Evolutionary conservation across 2,888 invertebrate species (phyloP).

Genomic region (Agonopterix heracliana): DNA sequence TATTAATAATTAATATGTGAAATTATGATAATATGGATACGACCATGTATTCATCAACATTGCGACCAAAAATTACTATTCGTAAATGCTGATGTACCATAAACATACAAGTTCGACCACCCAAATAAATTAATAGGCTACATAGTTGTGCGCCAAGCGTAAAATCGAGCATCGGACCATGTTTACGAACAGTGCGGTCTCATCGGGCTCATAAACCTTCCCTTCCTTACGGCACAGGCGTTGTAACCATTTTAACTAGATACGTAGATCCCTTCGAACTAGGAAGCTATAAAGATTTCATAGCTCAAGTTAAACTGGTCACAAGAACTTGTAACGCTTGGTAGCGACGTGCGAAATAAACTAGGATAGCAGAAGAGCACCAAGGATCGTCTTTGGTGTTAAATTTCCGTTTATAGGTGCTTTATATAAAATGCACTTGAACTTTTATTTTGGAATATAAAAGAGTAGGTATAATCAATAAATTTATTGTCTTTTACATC

Average conservation of each 20-base stretch:
- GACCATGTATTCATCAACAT: too few species aligned
- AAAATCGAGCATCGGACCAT: constrained; percentile 41
- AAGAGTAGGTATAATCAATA: too few species aligned
- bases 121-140: constrained; percentile 5
- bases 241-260: constrained; percentile 33
- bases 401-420: constrained; percentile 30
- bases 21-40: too few species aligned
- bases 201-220: constrained; percentile 56
- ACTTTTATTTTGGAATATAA: too few species aligned
- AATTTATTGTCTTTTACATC: too few species aligned
- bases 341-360: constrained; percentile 62
- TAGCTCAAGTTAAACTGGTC: constrained; percentile 28
- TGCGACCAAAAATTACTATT: too few species aligned
- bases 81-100: too few species aligned
- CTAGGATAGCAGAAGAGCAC: constrained; percentile 62
- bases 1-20: too few species aligned
- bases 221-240: constrained; percentile 55
- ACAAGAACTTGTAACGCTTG: constrained; percentile 40
- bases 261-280: constrained; percentile 12
- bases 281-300: constrained; percentile 17
- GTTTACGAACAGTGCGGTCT: constrained; percentile 51
- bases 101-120: background rate
- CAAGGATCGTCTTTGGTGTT: constrained; percentile 43
- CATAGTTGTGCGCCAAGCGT: constrained; percentile 30
- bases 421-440: constrained; percentile 2